phyloP scores from a whole-genome alignment of 1,140 invertebrate genomes.

The Calephelis nemesis region DNA sequence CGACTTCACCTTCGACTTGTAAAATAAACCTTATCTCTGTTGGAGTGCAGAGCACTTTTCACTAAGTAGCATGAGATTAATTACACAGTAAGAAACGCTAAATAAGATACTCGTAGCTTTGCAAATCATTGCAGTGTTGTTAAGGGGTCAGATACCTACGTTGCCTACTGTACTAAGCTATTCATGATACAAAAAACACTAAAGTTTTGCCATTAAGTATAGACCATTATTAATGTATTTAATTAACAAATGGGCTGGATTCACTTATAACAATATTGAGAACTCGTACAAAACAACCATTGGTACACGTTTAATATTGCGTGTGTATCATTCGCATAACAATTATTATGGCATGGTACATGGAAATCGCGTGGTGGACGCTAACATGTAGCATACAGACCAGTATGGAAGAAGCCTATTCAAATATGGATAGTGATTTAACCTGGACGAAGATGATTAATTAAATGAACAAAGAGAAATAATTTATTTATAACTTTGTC shows the following conservation, averaged over 20 bases:
- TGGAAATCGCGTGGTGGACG: constrained; percentile 61
- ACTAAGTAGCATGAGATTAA: no score
- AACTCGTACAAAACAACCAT: constrained; percentile 25
- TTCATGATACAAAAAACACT: no score
- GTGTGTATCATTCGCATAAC: constrained; percentile 66
- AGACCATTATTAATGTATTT: constrained; percentile 13
- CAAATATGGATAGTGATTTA: constrained; percentile 30
- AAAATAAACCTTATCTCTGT: no score
- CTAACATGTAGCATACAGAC: constrained; percentile 7
- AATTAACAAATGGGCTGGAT: constrained; percentile 21
- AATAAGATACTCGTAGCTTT: no score
- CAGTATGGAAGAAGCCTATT: constrained; percentile 31
- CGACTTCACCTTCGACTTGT: no score
- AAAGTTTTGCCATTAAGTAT: not conserved
- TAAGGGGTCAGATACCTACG: no score
- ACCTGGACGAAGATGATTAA: constrained; percentile 15
- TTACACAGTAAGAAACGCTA: no score
- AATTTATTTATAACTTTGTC: no score
- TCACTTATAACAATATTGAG: constrained; percentile 37
- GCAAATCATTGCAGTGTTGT: no score
- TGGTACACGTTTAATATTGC: constrained; percentile 41
- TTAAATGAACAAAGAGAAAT: constrained; percentile 2
- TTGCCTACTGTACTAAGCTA: no score
- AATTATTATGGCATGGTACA: constrained; percentile 68
- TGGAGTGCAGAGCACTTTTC: no score